These are phyloP conservation scores for Calyptommatus sinebrachiatus DNA, from an alignment of 2,113 vertebrate species.

Conservation along the genomic window DNA sequence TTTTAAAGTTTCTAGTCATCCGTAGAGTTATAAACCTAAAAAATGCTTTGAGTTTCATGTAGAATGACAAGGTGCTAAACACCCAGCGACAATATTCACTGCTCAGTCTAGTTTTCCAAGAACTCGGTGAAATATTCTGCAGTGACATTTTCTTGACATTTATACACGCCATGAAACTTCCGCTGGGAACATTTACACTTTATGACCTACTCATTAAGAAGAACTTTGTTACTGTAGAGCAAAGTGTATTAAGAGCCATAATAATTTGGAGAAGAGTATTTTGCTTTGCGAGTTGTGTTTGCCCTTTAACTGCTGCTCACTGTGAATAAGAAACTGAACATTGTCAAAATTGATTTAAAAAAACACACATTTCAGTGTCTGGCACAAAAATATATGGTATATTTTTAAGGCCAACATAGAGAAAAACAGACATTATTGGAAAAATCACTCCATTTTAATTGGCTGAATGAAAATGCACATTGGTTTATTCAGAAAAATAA, in stretches of 20 bases:
- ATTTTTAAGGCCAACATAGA: neutral
- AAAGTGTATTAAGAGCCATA: neutral
- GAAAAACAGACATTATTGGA: conserved; percentile 11
- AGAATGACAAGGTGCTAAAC: neutral
- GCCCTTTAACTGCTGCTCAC: conserved; percentile 23
- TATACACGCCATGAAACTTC: conserved; percentile 34
- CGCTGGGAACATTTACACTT: conserved; percentile 33
- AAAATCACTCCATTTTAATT: conserved; percentile 9
- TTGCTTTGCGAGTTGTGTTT: conserved; percentile 26
- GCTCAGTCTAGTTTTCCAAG: conserved; percentile 38
- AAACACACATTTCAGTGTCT: conserved; percentile 17
- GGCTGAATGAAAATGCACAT: neutral
- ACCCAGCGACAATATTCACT: conserved; percentile 6
- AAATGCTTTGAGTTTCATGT: neutral
- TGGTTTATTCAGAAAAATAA: too few species aligned
- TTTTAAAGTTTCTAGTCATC: too few species aligned
- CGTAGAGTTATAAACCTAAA: neutral
- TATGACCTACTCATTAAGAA: conserved; percentile 47
- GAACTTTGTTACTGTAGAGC: conserved; percentile 42
- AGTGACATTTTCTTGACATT: conserved; percentile 46
- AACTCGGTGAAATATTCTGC: conserved; percentile 37
- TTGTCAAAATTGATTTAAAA: conserved; percentile 15
- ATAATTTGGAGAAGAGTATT: conserved; percentile 29
- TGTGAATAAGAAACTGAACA: conserved; percentile 12
- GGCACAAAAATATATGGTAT: conserved; percentile 9